A percentile compares a stretch with the other conserved stretches of the same genome.
Conservation (phyloP, 2,797 vertebrate species). For the Neosilurus hyrtlii region DNA sequence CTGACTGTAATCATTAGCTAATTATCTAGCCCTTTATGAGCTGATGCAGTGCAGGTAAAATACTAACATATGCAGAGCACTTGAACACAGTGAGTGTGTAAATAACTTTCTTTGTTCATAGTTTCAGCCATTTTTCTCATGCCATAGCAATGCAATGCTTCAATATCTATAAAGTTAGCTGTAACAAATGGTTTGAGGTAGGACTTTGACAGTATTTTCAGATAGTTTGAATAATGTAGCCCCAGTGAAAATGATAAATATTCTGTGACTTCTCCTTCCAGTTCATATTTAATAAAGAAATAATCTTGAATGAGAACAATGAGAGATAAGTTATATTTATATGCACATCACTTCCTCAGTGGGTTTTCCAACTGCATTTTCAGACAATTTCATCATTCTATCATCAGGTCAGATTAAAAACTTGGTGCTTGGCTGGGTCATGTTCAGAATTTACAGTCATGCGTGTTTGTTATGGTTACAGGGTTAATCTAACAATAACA, state of each 20-base stretch:
- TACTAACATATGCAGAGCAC: neutral
- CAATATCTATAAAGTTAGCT: neutral
- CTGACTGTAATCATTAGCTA: conserved; percentile 3
- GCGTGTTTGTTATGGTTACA: conserved; percentile 5
- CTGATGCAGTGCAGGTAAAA: neutral
- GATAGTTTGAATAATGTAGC: neutral
- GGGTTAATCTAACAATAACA: conserved; percentile 10
- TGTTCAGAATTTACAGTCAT: neutral
- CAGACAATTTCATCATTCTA: neutral
- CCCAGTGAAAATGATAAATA: neutral
- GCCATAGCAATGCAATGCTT: neutral
- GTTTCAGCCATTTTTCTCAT: neutral
- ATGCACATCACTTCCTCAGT: neutral
- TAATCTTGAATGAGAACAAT: neutral
- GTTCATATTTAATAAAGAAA: neutral
- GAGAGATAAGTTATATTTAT: neutral
- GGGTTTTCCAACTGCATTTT: neutral
- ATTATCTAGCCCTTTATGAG: conserved; percentile 2
- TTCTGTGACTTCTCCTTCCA: neutral
- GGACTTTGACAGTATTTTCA: neutral
- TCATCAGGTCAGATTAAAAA: neutral
- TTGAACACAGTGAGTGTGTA: neutral
- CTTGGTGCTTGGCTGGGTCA: neutral
- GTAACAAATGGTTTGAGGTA: neutral
- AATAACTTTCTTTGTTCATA: conserved; percentile 11